These are phyloP conservation scores for Hemibagrus guttatus DNA, from an alignment of 2,797 vertebrate species.

Conservation along the genomic window DNA sequence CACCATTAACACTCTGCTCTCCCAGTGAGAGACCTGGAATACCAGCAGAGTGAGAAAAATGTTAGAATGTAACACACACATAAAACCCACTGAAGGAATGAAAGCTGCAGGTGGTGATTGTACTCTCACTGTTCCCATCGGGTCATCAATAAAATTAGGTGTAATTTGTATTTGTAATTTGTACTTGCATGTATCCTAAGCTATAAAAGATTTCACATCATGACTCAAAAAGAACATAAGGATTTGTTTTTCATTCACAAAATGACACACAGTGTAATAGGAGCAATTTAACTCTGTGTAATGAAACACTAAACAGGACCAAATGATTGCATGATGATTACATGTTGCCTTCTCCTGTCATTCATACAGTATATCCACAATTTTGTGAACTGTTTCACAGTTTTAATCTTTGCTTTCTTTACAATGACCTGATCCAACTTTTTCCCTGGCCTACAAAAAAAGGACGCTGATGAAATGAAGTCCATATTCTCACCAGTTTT, in stretches of 20 bases:
- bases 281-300: not conserved
- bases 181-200: not conserved
- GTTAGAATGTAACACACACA: not conserved
- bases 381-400: not conserved
- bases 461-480: not conserved
- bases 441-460: not conserved
- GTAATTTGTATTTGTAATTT: constrained; percentile 5
- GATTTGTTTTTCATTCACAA: not conserved
- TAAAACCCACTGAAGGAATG: not conserved
- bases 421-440: not conserved
- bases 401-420: not conserved
- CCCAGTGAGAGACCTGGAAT: not conserved
- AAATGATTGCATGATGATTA: not conserved
- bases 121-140: not conserved
- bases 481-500: not conserved
- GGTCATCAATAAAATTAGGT: not conserved
- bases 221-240: not conserved
- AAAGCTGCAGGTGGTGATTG: constrained; percentile 14
- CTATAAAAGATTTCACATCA: not conserved
- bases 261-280: not conserved
- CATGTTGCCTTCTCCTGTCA: not conserved
- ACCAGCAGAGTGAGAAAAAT: not conserved
- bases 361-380: not conserved
- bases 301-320: not conserved
- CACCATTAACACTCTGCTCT: constrained; percentile 24